A percentile compares a stretch with the other conserved stretches of the same genome.
Evolutionary conservation across 2,797 vertebrate species (phyloP).

Genomic region (Tauraco hartlaubi): DNA sequence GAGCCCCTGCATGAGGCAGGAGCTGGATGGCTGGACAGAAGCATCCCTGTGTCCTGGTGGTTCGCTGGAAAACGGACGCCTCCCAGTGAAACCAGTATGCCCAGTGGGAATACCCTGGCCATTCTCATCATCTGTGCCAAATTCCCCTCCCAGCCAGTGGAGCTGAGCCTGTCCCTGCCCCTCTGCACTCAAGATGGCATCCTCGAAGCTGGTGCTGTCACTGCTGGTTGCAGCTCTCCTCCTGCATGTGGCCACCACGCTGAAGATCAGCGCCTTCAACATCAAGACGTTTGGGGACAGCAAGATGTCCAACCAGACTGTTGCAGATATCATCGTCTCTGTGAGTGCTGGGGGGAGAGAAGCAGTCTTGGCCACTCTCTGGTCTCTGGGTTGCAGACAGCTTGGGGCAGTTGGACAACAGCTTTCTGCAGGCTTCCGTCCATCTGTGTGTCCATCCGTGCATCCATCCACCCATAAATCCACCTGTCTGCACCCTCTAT

Average conservation of each 20-base stretch:
- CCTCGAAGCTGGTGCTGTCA: neutral
- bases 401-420: neutral
- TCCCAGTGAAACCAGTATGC: neutral
- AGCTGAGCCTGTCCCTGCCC: neutral
- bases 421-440: neutral
- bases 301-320: constrained; percentile 78
- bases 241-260: neutral
- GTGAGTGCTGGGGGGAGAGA: constrained; percentile 44
- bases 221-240: constrained; percentile 45
- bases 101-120: neutral
- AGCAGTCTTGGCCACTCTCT: neutral
- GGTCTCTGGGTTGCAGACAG: neutral
- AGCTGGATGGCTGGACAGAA: neutral
- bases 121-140: neutral
- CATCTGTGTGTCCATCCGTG: neutral
- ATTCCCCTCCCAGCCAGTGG: neutral
- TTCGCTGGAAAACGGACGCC: accelerated
- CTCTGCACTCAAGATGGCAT: constrained; percentile 26
- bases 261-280: constrained; percentile 78
- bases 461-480: neutral
- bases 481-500: neutral
- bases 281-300: constrained; percentile 75
- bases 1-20: neutral
- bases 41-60: neutral
- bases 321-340: constrained; percentile 53